A percentile compares a stretch with the other conserved stretches of the same genome.
Conservation (phyloP, 1,140 invertebrate species). For the Formica exsecta region DNA sequence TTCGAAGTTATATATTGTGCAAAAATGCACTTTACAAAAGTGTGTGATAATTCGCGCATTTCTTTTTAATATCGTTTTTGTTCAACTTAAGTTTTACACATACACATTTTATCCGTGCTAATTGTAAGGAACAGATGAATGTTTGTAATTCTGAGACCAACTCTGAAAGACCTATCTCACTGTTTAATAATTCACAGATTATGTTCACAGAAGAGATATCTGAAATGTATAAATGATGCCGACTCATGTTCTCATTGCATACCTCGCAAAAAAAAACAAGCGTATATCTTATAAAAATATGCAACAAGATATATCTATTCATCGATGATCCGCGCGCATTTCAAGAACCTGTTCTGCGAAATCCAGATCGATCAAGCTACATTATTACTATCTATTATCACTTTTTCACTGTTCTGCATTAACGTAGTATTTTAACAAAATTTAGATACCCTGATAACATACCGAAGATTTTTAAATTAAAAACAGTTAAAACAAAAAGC, state of each 20-base stretch:
- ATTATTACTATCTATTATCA: background rate
- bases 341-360: background rate
- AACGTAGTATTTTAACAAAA: too few relatives aligned
- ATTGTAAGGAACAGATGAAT: background rate
- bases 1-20: background rate
- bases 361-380: conserved; percentile 2
- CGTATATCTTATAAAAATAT: background rate
- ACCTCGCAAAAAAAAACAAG: background rate
- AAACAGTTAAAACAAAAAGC: background rate
- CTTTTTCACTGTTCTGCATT: background rate
- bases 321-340: background rate
- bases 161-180: background rate
- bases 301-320: background rate
- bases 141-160: background rate
- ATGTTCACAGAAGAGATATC: background rate
- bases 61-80: background rate
- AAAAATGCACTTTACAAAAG: background rate
- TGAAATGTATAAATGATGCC: background rate
- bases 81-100: background rate
- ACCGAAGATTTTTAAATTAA: background rate
- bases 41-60: background rate
- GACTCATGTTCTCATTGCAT: background rate
- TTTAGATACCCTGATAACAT: background rate
- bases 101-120: background rate
- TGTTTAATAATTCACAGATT: conserved; percentile 6